These are phyloP conservation scores for Ostrea edulis DNA, from an alignment of 1,140 invertebrate genomes.

Conservation along the genomic window DNA sequence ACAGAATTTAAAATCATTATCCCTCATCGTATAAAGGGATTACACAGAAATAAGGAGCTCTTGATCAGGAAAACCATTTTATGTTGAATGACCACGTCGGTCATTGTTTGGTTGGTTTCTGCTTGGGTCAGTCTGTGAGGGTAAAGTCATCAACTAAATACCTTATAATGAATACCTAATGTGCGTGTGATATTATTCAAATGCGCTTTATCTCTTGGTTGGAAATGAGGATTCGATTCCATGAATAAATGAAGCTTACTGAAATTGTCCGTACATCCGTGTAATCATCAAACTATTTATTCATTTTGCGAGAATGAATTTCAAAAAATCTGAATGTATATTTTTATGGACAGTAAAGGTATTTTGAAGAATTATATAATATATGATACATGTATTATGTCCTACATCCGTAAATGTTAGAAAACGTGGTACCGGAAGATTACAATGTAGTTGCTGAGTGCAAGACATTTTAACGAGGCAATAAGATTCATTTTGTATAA, in stretches of 20 bases:
- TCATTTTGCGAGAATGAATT: too few relatives aligned
- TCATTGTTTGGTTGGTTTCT: constrained; percentile 5
- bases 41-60: neutral
- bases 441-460: too few relatives aligned
- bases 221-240: constrained; percentile 5
- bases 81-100: neutral
- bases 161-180: constrained; percentile 23
- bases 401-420: too few relatives aligned
- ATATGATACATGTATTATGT: too few relatives aligned
- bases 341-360: too few relatives aligned
- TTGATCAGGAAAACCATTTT: neutral
- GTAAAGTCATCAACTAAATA: constrained; percentile 19
- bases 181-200: neutral
- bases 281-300: neutral
- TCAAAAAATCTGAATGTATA: too few relatives aligned
- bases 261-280: neutral
- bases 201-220: neutral
- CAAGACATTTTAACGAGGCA: too few relatives aligned
- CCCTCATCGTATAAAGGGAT: neutral
- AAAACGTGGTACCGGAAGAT: too few relatives aligned
- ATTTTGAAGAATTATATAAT: too few relatives aligned
- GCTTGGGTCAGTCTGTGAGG: neutral
- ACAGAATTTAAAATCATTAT: constrained; percentile 11
- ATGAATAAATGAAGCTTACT: constrained; percentile 1
- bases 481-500: too few relatives aligned